Evolutionary conservation across 2,888 invertebrate species (phyloP), one percentile per base, ranked within the genome.

Genomic region (Apeira syringaria): DNA sequence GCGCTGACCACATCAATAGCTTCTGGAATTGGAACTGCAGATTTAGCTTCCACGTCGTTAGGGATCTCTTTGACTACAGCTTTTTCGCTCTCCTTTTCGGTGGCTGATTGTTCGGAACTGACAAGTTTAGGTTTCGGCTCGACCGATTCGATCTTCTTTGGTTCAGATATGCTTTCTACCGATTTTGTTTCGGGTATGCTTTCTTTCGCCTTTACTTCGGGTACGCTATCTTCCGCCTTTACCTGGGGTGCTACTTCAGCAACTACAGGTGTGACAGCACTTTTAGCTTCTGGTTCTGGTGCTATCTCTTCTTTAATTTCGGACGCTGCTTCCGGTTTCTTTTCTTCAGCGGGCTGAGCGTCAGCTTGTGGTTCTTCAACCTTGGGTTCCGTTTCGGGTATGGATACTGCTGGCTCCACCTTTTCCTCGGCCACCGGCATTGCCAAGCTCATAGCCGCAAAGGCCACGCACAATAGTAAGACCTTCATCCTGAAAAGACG

Each of bases 401-500:
- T 57, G 13, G 67, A 61, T 31, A 56, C 55, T 29, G 65, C 65
- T 59, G 38, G 65, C 71, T 73, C 73, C 32, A 53, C 65, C 41
- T 63, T 68, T 41, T 68, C 81, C 43, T 93, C 93, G 24, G 91
- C 92, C 27, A 94, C 80, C 33, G 94, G 94, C 91, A 92, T 91
- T 24, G 92, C 91, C 64, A 91, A 63, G 77, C 71, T 90, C 72
- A 74, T 91, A 72, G 78, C 90, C 72, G 91, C 88, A 63, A 92
- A 80, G 74, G 92, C 88, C 68, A 93, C 73, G 64, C 91, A 89
- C 73, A 93, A 69, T 68, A 93, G 64, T 74, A 93, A 84, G 71
- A 93, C 80, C 90, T 92, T 93, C 93, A 93, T 94, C 84, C 92
- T 93, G 90, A 51, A 89, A 88, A 75, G 62, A 69, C 61, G 68